A percentile compares a stretch with the other conserved stretches of the same genome.
These are phyloP conservation scores for Nannospalax galili DNA, from an alignment of 2,113 vertebrate species.

Conservation along the genomic window DNA sequence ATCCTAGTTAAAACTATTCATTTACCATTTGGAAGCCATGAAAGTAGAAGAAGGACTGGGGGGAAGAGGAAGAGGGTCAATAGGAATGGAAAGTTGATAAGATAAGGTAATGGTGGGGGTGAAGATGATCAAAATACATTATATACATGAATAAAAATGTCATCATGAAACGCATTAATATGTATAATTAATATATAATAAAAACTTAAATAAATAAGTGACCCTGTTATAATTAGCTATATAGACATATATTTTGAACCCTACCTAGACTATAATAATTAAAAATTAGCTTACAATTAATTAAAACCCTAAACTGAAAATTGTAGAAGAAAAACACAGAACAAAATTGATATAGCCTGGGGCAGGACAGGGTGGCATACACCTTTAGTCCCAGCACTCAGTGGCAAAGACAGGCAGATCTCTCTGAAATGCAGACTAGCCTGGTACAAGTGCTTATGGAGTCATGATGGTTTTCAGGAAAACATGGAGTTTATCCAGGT, in stretches of 20 bases:
- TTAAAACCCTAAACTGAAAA: neutral
- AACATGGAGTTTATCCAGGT: neutral
- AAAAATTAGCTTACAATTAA: constrained; percentile 10
- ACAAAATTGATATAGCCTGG: neutral
- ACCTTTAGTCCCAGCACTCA: too few species aligned
- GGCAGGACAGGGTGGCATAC: too few species aligned
- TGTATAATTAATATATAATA: neutral
- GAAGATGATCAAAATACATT: neutral
- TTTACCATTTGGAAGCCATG: neutral
- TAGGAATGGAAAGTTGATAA: too few species aligned
- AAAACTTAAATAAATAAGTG: neutral
- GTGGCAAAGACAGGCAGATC: too few species aligned
- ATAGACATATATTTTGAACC: neutral
- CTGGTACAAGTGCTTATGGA: neutral
- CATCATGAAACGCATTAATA: neutral
- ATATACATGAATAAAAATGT: neutral
- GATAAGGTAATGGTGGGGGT: too few species aligned
- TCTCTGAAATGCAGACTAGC: too few species aligned
- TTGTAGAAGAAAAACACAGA: neutral
- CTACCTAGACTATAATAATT: neutral
- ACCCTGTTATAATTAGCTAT: neutral
- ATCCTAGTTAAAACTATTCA: neutral
- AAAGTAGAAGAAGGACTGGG: neutral
- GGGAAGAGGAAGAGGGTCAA: neutral
- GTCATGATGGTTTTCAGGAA: neutral